These are phyloP conservation scores for Rhabdomys dilectus DNA, from an alignment of 2,113 vertebrate species.

Conservation along the genomic window DNA sequence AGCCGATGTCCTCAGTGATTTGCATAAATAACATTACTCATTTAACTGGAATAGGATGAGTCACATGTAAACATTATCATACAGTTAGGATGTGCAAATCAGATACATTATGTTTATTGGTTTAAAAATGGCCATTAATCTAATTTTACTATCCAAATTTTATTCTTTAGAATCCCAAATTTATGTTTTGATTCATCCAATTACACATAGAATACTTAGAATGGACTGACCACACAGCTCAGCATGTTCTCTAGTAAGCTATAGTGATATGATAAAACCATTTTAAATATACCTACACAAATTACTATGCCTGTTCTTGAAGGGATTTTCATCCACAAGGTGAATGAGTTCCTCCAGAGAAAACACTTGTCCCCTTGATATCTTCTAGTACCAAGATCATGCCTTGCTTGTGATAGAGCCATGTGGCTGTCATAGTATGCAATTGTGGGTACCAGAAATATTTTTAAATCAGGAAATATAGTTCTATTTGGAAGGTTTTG, in stretches of 20 bases:
- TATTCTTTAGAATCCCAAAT: constrained; percentile 55
- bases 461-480: constrained; percentile 43
- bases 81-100: constrained; percentile 47
- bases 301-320: not conserved
- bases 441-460: constrained; percentile 2
- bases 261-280: not conserved
- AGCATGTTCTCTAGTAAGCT: constrained; percentile 24
- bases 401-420: not conserved
- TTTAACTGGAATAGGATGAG: constrained; percentile 54
- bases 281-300: constrained; percentile 39
- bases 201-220: constrained; percentile 22
- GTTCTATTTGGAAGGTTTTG: not conserved
- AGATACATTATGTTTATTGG: constrained; percentile 47
- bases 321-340: constrained; percentile 11
- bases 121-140: constrained; percentile 63
- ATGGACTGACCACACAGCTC: not conserved
- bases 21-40: constrained; percentile 64
- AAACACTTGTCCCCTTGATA: not conserved
- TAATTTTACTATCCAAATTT: constrained; percentile 39
- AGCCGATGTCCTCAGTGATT: constrained; percentile 36
- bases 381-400: not conserved
- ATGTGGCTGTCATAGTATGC: constrained; percentile 21
- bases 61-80: constrained; percentile 55
- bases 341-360: constrained; percentile 12
- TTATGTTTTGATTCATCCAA: not conserved